Evolutionary conservation across 1,140 invertebrate genomes (phyloP), one percentile per base, ranked within the genome.

Genomic region (Aphelinus atriplicis): DNA sequence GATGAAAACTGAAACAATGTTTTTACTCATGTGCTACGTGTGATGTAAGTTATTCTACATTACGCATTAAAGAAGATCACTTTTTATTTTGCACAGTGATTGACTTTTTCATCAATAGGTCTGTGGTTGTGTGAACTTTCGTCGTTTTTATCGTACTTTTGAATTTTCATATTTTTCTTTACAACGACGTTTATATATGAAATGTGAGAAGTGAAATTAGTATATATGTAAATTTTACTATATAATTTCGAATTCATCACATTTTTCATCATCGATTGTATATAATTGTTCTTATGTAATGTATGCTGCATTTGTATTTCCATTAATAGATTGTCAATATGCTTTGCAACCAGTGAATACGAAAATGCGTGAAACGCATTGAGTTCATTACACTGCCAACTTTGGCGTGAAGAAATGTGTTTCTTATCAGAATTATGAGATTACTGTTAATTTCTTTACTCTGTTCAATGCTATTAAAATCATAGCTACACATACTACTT

Each of bases 401-500:
- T 42, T 62, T 7, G 50, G 42, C 72, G n/a, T 46, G 6, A 42
- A 7, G 46, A 67, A 60, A 26, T 70, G 62, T 75, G 60, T 66
- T 75, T 71, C 42, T 71, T 60, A 75, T 70, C 58, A 75, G 57
- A 70, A 68, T 62, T 71, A 75, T 48, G 56, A 71, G 73, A 66
- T 66, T 71, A 53, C 50, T 76, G 69, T 76, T 76, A 68, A 67
- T 71, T 71, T 71, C 63, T 76, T 57, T 76, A 76, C 51, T 71
- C 71, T 71, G 58, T 76, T 76, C 71, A 71, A 67, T 76, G 57
- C 57, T 72, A 71, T 76, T 76, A 76, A 76, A 71, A 67, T 55
- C 69, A 60, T 69, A 76, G 57, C 62, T 72, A 71, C 58, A 26
- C 26, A 0, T 26, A 26, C 26, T 26, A 26, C 26, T 26, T 26